These are phyloP conservation scores for Tauraco erythrolophus DNA, from an alignment of 2,113 vertebrate genomes.

Conservation along the genomic window DNA sequence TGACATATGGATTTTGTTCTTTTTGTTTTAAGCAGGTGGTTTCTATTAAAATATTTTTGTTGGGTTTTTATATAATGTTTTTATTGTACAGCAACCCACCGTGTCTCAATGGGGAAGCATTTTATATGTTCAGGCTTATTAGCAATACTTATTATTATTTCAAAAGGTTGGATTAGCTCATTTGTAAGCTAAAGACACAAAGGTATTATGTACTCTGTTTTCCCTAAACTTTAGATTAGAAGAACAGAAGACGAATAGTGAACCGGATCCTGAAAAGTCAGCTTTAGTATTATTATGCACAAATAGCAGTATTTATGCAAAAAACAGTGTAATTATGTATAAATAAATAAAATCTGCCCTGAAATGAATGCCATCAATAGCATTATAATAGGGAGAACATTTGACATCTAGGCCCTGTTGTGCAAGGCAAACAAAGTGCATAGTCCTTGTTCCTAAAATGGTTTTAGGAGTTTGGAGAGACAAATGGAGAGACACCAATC, in stretches of 20 bases:
- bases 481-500: accelerated
- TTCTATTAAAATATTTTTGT: constrained; percentile 21
- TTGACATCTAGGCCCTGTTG: neutral
- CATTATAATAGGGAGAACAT: neutral
- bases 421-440: neutral
- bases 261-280: neutral
- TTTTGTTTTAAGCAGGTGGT: neutral
- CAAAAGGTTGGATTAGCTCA: constrained; percentile 69
- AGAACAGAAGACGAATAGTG: constrained; percentile 30
- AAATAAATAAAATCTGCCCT: neutral
- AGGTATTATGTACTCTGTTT: constrained; percentile 53
- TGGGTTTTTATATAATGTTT: neutral
- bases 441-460: neutral
- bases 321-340: neutral
- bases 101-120: neutral
- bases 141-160: constrained; percentile 36
- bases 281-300: neutral
- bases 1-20: constrained; percentile 66
- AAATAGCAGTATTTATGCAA: neutral
- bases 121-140: constrained; percentile 23
- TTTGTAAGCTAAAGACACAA: constrained; percentile 67
- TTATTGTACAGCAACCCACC: neutral
- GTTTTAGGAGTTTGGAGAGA: neutral
- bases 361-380: neutral
- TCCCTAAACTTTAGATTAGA: constrained; percentile 67